These are phyloP conservation scores for Corythornis madagascariensis DNA, from an alignment of 2,113 vertebrate species.

Conservation along the genomic window DNA sequence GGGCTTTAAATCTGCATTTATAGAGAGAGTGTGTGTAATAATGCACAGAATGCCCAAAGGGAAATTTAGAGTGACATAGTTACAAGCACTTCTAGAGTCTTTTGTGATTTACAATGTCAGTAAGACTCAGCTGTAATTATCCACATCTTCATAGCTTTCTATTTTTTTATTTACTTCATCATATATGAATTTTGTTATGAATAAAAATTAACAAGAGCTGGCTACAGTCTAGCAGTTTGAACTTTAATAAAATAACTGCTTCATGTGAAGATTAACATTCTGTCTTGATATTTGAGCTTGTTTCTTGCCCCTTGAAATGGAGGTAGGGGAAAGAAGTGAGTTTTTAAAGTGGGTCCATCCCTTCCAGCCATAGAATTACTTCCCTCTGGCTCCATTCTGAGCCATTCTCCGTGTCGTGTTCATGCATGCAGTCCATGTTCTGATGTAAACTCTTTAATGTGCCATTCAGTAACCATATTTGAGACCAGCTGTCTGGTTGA, in stretches of 20 bases:
- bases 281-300: background rate
- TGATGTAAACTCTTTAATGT: background rate
- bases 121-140: background rate
- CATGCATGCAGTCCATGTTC: background rate
- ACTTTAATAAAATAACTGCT: slow-evolving; percentile 6
- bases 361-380: background rate
- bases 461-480: background rate
- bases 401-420: background rate
- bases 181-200: slow-evolving; percentile 33
- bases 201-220: slow-evolving; percentile 9
- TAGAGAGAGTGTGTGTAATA: slow-evolving; percentile 52
- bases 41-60: slow-evolving; percentile 45
- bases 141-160: slow-evolving; percentile 6
- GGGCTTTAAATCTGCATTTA: slow-evolving; percentile 49
- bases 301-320: background rate
- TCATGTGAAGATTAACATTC: slow-evolving; percentile 29
- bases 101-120: slow-evolving; percentile 63
- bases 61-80: slow-evolving; percentile 65
- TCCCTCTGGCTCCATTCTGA: background rate
- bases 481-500: background rate
- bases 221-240: slow-evolving; percentile 14
- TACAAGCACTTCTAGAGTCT: slow-evolving; percentile 55
- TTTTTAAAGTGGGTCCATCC: background rate
- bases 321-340: background rate
- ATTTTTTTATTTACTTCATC: slow-evolving; percentile 28